These are phyloP conservation scores for Pectinophora gossypiella DNA, from an alignment of 1,140 invertebrate genomes.

Conservation along the genomic window DNA sequence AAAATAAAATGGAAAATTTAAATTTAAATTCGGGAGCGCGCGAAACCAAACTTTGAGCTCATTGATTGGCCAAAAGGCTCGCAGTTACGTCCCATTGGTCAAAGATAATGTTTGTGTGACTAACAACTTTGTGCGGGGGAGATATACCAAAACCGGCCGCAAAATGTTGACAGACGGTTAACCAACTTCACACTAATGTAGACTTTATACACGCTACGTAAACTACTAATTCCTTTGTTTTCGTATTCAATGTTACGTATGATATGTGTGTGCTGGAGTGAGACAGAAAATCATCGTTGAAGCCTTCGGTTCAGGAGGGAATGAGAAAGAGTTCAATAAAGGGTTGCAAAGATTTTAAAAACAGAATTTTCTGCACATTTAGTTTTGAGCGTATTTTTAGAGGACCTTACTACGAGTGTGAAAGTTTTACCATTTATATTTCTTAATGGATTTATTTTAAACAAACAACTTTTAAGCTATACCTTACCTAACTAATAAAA, in stretches of 20 bases:
- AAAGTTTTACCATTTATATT: too few species aligned
- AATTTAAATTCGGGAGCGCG: conserved; percentile 22
- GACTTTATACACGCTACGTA: conserved; percentile 18
- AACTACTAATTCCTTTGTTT: conserved; percentile 9
- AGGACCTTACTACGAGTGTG: too few species aligned
- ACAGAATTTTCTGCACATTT: background rate
- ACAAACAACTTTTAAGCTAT: too few species aligned
- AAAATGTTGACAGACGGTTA: conserved; percentile 67
- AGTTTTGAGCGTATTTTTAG: too few species aligned
- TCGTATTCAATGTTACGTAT: background rate
- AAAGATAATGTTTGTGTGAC: conserved; percentile 69
- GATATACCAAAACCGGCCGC: conserved; percentile 63
- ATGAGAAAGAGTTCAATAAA: conserved; percentile 29
- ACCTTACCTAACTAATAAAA: too few species aligned
- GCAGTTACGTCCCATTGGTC: conserved; percentile 64
- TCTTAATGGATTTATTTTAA: too few species aligned
- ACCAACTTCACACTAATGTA: too few species aligned
- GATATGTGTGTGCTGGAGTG: conserved; percentile 26
- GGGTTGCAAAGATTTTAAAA: conserved; percentile 17
- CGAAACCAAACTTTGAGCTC: conserved; percentile 43
- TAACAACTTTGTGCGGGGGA: conserved; percentile 64
- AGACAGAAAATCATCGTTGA: conserved; percentile 35
- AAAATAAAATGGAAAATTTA: conserved; percentile 13
- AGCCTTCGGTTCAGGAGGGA: conserved; percentile 24
- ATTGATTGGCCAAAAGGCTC: conserved; percentile 62